A percentile compares a stretch with the other conserved stretches of the same genome.
Conservation (phyloP, 2,888 invertebrate species). For the Poecilus cupreus region DNA sequence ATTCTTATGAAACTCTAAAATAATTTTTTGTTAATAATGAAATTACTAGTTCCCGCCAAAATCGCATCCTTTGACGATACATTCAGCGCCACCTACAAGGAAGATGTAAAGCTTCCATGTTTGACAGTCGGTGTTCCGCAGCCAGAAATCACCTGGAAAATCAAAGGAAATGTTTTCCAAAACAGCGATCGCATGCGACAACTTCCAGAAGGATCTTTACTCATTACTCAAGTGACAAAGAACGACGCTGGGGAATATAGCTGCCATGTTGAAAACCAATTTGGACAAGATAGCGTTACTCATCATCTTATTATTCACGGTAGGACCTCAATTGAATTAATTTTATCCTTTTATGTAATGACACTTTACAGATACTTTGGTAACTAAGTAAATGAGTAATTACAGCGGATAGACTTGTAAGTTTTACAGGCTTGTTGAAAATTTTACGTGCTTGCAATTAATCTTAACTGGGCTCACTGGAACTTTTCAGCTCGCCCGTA, state of each 20-base stretch:
- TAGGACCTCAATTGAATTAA: constrained; percentile 69
- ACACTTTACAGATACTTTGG: too few relatives aligned
- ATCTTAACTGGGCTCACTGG: too few relatives aligned
- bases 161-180: constrained; percentile 86
- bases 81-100: constrained; percentile 94
- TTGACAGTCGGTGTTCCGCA: constrained; percentile 93
- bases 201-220: constrained; percentile 92
- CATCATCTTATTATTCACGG: constrained; percentile 92
- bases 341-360: too few relatives aligned
- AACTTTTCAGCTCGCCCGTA: too few relatives aligned
- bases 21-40: not conserved
- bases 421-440: too few relatives aligned
- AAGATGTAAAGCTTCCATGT: constrained; percentile 93
- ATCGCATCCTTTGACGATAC: constrained; percentile 96
- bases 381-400: too few relatives aligned
- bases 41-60: constrained; percentile 87
- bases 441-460: too few relatives aligned
- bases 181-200: constrained; percentile 89
- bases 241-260: constrained; percentile 96
- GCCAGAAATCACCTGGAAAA: constrained; percentile 93
- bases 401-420: too few relatives aligned
- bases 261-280: constrained; percentile 93
- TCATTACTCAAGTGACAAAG: constrained; percentile 90
- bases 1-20: not conserved
- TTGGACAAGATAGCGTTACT: constrained; percentile 93